Conservation (phyloP, 2,888 invertebrate species). For the Macrophya annulata region DNA sequence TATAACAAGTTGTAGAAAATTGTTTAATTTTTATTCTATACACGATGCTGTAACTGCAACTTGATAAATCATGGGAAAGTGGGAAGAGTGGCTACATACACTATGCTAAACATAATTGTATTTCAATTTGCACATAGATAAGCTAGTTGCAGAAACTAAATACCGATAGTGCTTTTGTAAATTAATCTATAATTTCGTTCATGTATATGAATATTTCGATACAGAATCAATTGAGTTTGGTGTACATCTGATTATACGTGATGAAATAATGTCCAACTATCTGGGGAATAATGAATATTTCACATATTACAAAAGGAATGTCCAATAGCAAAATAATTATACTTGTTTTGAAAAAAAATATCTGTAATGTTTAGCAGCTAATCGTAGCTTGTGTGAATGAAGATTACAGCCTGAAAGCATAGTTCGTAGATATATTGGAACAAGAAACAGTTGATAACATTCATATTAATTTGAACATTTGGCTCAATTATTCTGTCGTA, state of each 20-base stretch:
- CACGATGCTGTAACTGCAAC: not conserved
- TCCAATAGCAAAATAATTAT: conserved; percentile 32
- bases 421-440: conserved; percentile 7
- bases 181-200: conserved; percentile 16
- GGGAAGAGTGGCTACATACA: conserved; percentile 53
- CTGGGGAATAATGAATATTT: not conserved
- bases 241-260: not conserved
- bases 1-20: conserved; percentile 3
- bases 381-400: conserved; percentile 7
- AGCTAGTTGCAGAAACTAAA: not conserved
- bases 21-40: not conserved
- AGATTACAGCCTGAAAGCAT: conserved; percentile 8
- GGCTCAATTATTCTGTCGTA: conserved; percentile 21
- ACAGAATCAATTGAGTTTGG: not conserved
- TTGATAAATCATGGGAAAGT: conserved; percentile 38
- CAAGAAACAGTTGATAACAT: conserved; percentile 11
- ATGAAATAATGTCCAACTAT: conserved; percentile 17
- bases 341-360: not conserved
- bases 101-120: conserved; percentile 15
- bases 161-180: conserved; percentile 41
- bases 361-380: conserved; percentile 24
- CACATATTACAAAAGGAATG: not conserved
- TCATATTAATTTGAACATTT: conserved; percentile 9
- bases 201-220: not conserved
- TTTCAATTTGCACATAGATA: conserved; percentile 31